A percentile compares a stretch with the other conserved stretches of the same genome.
Conservation (phyloP, 1,140 invertebrate species). For the Helicoverpa armigera region DNA sequence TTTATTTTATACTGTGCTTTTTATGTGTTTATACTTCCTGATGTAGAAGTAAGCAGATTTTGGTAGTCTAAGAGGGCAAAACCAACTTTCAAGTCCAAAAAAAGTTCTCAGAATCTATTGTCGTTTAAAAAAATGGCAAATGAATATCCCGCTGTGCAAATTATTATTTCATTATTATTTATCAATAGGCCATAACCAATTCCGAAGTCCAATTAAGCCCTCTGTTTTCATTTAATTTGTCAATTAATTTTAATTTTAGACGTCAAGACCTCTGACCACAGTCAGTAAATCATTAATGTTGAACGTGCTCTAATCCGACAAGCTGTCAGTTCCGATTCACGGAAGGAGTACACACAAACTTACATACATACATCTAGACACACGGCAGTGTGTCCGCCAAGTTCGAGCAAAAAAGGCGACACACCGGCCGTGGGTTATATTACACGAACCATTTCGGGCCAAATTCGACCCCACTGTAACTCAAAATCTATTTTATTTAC, state of each 20-base stretch:
- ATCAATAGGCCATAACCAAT: neutral
- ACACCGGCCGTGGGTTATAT: too few species aligned
- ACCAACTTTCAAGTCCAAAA: too few species aligned
- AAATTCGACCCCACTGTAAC: too few species aligned
- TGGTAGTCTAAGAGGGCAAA: neutral
- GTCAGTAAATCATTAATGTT: constrained; percentile 40
- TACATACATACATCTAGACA: constrained; percentile 45
- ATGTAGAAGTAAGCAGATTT: constrained; percentile 25
- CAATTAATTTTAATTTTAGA: constrained; percentile 52
- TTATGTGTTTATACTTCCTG: constrained; percentile 44
- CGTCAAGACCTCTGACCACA: constrained; percentile 41
- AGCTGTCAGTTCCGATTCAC: constrained; percentile 50
- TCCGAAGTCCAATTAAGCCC: neutral
- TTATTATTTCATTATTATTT: neutral
- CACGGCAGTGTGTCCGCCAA: too few species aligned
- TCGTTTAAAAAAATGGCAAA: too few species aligned
- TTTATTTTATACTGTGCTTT: neutral
- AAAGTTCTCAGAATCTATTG: too few species aligned
- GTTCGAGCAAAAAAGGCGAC: too few species aligned
- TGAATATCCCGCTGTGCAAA: too few species aligned
- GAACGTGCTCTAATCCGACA: constrained; percentile 54
- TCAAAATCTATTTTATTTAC: too few species aligned
- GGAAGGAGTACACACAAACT: constrained; percentile 47
- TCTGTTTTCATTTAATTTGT: constrained; percentile 51
- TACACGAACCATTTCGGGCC: too few species aligned